Evolutionary conservation across 2,888 invertebrate genomes (phyloP).

Genomic region (Oscheius myriophilus): DNA sequence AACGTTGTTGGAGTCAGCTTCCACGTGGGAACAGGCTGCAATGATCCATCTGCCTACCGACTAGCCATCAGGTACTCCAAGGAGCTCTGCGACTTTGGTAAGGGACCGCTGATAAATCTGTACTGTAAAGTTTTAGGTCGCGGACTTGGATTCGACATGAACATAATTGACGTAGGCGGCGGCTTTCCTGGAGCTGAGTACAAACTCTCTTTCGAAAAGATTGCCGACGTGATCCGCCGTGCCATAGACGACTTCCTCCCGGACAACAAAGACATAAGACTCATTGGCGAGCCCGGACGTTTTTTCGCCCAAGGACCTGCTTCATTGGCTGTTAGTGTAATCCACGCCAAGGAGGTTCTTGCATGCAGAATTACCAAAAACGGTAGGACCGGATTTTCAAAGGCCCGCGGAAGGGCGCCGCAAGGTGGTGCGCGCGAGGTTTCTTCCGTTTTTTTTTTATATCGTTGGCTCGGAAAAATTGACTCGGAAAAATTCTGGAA

Average conservation of each 20-base stretch:
- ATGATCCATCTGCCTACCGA: conserved; percentile 80
- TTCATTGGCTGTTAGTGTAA: conserved; percentile 87
- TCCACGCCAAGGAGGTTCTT: conserved; percentile 80
- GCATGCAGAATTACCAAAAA: conserved; percentile 63
- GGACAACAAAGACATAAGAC: conserved; percentile 75
- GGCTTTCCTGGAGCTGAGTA: conserved; percentile 83
- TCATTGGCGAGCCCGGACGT: conserved; percentile 93
- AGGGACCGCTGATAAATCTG: neutral
- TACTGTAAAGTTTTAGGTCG: conserved; percentile 4
- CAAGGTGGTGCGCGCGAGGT: no score
- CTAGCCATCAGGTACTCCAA: conserved; percentile 82
- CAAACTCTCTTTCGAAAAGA: conserved; percentile 73
- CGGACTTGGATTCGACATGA: conserved; percentile 81
- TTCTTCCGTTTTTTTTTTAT: no score
- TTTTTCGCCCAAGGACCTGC: conserved; percentile 95
- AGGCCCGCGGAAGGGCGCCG: no score
- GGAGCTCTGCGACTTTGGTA: conserved; percentile 81
- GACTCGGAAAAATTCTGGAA: no score
- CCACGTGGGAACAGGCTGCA: conserved; percentile 72
- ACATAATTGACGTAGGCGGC: conserved; percentile 85
- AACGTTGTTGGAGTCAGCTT: conserved; percentile 72
- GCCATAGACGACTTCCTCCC: conserved; percentile 86
- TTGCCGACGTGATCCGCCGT: conserved; percentile 82
- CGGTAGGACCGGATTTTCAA: no score
- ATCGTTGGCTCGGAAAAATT: no score